These are phyloP conservation scores for Gastrophysa polygoni DNA, from an alignment of 2,888 invertebrate species.

Conservation along the genomic window DNA sequence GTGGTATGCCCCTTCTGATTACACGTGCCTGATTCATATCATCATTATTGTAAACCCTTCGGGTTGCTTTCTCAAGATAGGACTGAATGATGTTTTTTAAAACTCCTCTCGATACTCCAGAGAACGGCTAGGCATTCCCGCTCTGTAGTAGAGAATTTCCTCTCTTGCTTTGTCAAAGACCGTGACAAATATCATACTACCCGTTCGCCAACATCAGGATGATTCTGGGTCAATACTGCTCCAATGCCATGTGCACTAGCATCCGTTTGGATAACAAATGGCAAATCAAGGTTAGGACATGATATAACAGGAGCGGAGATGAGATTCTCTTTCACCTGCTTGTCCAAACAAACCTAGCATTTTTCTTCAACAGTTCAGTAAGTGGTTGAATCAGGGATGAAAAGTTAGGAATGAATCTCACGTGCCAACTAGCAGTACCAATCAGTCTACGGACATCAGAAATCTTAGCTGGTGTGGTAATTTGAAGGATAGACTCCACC, in stretches of 20 bases:
- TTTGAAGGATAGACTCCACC: conserved; percentile 16
- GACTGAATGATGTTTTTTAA: too few relatives aligned
- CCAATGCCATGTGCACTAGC: conserved; percentile 28
- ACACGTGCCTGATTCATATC: too few relatives aligned
- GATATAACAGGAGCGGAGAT: conserved; percentile 28
- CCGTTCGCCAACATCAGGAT: conserved; percentile 25
- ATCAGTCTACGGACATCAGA: conserved; percentile 17
- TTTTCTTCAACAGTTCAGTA: conserved; percentile 26
- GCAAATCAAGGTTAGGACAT: conserved; percentile 28
- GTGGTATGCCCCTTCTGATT: too few relatives aligned
- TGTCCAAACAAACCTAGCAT: conserved; percentile 26
- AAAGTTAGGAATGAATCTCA: conserved; percentile 18
- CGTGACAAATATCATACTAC: conserved; percentile 31
- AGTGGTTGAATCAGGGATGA: conserved; percentile 2
- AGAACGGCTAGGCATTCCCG: conserved; percentile 29
- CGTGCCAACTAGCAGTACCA: conserved; percentile 19
- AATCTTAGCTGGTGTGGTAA: conserved; percentile 8
- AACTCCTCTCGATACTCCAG: conserved; percentile 1
- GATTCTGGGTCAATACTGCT: not conserved
- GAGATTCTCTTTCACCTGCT: conserved; percentile 20
- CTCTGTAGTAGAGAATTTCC: conserved; percentile 31
- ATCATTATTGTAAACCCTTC: too few relatives aligned
- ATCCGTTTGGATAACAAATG: conserved; percentile 38
- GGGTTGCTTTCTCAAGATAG: too few relatives aligned
- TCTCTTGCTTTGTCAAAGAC: conserved; percentile 25